These are phyloP conservation scores for Rhagium mordax DNA, from an alignment of 2,888 invertebrate species.

Conservation along the genomic window DNA sequence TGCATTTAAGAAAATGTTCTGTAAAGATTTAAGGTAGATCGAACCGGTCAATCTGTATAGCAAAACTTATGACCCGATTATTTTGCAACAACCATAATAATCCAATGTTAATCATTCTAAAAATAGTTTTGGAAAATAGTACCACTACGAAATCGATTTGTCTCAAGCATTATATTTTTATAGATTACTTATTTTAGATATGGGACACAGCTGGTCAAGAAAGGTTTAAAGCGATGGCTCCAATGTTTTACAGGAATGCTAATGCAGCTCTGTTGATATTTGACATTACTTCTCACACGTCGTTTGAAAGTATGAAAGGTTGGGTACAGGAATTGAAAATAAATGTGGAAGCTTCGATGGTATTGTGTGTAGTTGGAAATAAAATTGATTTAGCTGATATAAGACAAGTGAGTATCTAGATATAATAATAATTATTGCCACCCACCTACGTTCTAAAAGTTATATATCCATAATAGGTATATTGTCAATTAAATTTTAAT, in stretches of 20 bases:
- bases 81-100: no score
- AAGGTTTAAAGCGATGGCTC: conserved; percentile 91
- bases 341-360: conserved; percentile 86
- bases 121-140: no score
- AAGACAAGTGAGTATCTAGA: conserved; percentile 72
- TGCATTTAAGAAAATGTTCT: no score
- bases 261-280: conserved; percentile 91
- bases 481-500: no score
- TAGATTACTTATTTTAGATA: conserved; percentile 76
- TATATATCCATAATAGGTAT: no score
- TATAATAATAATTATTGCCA: conserved; percentile 8
- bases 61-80: no score
- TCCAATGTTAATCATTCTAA: no score
- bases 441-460: no score
- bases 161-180: no score
- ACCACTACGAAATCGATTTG: no score
- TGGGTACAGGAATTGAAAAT: conserved; percentile 87
- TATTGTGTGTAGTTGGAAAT: conserved; percentile 87
- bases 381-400: conserved; percentile 83
- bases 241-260: conserved; percentile 95
- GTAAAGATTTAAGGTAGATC: no score
- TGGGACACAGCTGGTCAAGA: conserved; percentile 95
- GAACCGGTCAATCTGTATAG: no score
- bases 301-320: conserved; percentile 85
- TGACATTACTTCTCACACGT: conserved; percentile 84